Base-by-base conservation (phyloP, 2,797 vertebrate genomes). In the Synaphobranchus kaupii region DNA sequence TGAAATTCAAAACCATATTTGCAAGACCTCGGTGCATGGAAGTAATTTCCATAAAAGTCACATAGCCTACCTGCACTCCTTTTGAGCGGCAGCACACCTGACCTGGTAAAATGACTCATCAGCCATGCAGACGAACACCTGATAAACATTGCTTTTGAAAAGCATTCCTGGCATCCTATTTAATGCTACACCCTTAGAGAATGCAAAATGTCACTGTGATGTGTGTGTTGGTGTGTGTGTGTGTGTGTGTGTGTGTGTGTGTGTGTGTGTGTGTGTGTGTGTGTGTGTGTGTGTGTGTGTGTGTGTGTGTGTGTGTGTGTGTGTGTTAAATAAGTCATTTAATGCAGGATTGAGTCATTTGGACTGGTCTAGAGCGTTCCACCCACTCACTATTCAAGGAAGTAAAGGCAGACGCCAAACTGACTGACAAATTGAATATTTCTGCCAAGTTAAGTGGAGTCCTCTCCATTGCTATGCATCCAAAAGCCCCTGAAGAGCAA, bases 51-150 rank as follows among this genome's bases (percentile, higher is more conserved):
- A 71, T 71, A 71, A 31, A 34, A 13, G 31, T n/a, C 31, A 13
- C 31, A 71, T 71, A 39, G 39, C 39, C 39, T 39, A 71, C 31
- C 13, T 71, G 68, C 68, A 71, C n/a, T 34, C 22, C 31, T 34
- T 71, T 71, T 71, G 68, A 71, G 68, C 34, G 68, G 10, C 68
- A 71, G 68, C 68, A 71, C 68, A 71, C 68, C 68, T 71, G 68
- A 71, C 68, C 28, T 71, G n/a, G 28, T 13, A 34, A 71, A 31
- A 28, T 71, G 68, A 71, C n/a, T 71, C n/a, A 34, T 34, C n/a
- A 34, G 68, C 28, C 68, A 28, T n/a, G n/a, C 58, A 60, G 58
- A 68, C n/a, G 13, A 34, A 71, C 12, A 13, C 28, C n/a, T 71
- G 10, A 71, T 31, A 31, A 34, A 34, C 31, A 34, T 34, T 71